Conservation (phyloP, 23 tunicate species). For the Halocynthia roretzi region DNA sequence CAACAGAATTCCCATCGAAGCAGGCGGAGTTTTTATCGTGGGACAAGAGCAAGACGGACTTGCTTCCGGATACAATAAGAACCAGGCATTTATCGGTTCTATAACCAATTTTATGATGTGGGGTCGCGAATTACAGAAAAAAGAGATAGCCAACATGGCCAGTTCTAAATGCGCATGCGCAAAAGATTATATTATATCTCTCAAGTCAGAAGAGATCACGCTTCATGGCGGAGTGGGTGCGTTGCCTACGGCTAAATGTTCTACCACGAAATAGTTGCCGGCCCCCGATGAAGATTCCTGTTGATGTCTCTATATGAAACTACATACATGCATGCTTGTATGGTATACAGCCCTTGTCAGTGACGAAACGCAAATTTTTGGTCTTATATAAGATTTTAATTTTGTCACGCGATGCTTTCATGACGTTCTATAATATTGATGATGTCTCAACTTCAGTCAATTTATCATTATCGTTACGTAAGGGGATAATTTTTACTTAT, state of each 20-base stretch:
- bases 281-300: no score
- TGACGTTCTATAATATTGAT: no score
- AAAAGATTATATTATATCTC: slow-evolving; percentile 2
- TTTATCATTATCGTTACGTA: no score
- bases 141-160: slow-evolving; percentile 1
- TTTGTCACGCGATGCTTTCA: no score
- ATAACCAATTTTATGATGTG: slow-evolving; percentile 22
- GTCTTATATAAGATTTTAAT: no score
- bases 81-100: background rate
- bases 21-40: slow-evolving; percentile 8
- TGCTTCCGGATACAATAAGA: background rate
- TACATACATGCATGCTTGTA: no score
- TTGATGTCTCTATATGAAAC: no score
- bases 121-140: background rate
- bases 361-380: no score
- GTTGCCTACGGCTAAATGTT: background rate
- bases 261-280: background rate
- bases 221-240: slow-evolving; percentile 6
- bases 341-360: no score
- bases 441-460: no score
- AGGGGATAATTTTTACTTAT: no score
- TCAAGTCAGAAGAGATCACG: background rate
- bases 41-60: slow-evolving; percentile 16
- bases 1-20: background rate
- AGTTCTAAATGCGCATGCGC: background rate